A percentile compares a stretch with the other conserved stretches of the same genome.
phyloP scores from a whole-genome alignment of 2,797 vertebrate species.

The Myotis vivesi region DNA sequence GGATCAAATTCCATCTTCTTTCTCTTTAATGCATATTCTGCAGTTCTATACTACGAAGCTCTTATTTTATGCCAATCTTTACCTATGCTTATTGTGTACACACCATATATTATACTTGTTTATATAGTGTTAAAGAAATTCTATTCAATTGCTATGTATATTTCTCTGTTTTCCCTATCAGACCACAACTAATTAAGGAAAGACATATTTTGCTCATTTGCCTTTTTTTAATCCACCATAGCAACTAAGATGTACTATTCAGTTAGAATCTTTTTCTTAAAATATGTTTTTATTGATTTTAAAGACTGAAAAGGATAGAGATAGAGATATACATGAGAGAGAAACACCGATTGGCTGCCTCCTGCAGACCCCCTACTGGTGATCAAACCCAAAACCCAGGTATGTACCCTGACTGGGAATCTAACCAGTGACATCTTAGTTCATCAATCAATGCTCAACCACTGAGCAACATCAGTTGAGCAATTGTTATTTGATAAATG shows the following conservation, averaged over 20 bases:
- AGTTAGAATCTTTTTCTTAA: not conserved
- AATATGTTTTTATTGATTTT: too few relatives aligned
- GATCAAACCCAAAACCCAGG: too few relatives aligned
- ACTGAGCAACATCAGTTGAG: too few relatives aligned
- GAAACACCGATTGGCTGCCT: too few relatives aligned
- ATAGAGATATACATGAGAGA: not conserved
- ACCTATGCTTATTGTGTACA: not conserved
- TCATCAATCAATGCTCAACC: too few relatives aligned
- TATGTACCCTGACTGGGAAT: too few relatives aligned
- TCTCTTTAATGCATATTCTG: not conserved
- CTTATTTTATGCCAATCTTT: not conserved
- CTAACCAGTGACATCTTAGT: too few relatives aligned
- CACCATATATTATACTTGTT: not conserved
- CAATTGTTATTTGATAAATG: not conserved
- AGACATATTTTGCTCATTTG: not conserved
- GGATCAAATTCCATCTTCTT: not conserved
- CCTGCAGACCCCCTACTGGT: too few relatives aligned
- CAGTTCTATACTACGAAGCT: not conserved
- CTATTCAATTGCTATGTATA: not conserved
- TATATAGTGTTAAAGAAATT: not conserved
- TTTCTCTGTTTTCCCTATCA: not conserved
- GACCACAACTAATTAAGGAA: not conserved
- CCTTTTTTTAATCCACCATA: slow-evolving; percentile 18
- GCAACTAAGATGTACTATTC: not conserved
- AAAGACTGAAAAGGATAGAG: too few relatives aligned